Evolutionary conservation across 2,888 invertebrate genomes (phyloP).

Genomic region (Caenorhabditis doughertyi): DNA sequence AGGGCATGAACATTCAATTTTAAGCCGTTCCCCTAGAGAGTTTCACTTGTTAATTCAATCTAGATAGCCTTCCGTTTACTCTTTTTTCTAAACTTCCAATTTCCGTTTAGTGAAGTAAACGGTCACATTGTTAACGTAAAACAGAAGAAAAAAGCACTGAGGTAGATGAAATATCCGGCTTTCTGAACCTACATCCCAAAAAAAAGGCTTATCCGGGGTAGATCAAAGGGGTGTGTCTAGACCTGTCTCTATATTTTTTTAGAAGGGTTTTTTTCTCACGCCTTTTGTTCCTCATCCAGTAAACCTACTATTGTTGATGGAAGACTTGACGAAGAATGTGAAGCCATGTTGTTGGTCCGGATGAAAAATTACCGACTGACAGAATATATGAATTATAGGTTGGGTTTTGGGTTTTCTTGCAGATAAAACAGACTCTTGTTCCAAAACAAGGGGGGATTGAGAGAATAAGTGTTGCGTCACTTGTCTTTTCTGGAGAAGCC

Average conservation of each 20-base stretch:
- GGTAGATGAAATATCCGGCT: constrained; percentile 25
- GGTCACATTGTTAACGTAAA: constrained; percentile 15
- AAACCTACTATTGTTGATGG: constrained; percentile 61
- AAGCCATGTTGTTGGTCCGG: constrained; percentile 42
- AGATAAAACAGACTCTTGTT: neutral
- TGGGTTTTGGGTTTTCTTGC: neutral
- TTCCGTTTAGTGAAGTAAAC: constrained; percentile 30
- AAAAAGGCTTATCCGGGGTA: neutral
- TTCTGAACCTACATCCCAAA: constrained; percentile 25
- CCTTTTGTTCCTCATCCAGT: constrained; percentile 27
- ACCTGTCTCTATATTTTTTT: constrained; percentile 18
- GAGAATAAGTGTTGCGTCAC: constrained; percentile 30
- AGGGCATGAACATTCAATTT: constrained; percentile 47
- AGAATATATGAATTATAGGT: constrained; percentile 45
- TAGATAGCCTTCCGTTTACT: neutral
- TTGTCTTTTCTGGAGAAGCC: constrained; percentile 26
- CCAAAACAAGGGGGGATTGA: constrained; percentile 21
- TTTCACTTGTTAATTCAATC: constrained; percentile 50
- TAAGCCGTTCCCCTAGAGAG: constrained; percentile 52
- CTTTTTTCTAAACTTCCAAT: constrained; percentile 31
- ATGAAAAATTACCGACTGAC: constrained; percentile 12
- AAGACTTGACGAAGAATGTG: constrained; percentile 35
- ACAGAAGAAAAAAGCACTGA: constrained; percentile 15
- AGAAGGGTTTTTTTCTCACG: constrained; percentile 48
- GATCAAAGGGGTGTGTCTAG: constrained; percentile 34